These are phyloP conservation scores for Phytoseiulus persimilis DNA, from an alignment of 2,888 invertebrate species.

Conservation along the genomic window DNA sequence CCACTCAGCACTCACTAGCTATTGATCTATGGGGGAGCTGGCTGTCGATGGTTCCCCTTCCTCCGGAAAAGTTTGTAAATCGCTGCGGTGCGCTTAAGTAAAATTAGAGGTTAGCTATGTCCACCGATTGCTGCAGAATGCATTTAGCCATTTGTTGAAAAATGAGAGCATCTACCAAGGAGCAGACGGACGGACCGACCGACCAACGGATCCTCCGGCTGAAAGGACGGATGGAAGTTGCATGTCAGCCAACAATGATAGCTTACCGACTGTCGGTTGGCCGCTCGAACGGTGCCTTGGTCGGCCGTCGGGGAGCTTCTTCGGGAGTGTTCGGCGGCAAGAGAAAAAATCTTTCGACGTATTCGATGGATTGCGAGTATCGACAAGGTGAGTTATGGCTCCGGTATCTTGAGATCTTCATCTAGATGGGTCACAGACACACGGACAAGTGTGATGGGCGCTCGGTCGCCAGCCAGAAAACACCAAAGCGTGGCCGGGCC, in stretches of 20 bases:
- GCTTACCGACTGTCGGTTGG: neutral
- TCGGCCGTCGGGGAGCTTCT: neutral
- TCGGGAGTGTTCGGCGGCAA: neutral
- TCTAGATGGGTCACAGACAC: neutral
- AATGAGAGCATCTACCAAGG: neutral
- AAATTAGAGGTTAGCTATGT: neutral
- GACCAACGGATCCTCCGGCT: neutral
- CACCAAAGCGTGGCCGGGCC: neutral
- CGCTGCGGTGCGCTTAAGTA: neutral
- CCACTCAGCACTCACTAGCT: neutral
- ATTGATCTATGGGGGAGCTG: neutral
- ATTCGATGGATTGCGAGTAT: constrained; percentile 5
- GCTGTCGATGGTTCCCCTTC: neutral
- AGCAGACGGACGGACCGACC: neutral
- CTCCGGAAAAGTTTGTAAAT: neutral
- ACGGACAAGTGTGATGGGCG: neutral
- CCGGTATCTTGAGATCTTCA: neutral
- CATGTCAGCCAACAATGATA: neutral
- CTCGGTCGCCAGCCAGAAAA: neutral
- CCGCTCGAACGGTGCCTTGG: neutral
- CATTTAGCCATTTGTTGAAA: neutral
- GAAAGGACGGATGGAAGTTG: neutral
- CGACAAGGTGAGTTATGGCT: constrained; percentile 5
- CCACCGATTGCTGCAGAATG: neutral
- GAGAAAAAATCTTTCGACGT: neutral